Percentiles rank a stretch among this genome's conserved stretches.
Conservation (phyloP, 2,888 invertebrate species). For the Conomelus anceps region DNA sequence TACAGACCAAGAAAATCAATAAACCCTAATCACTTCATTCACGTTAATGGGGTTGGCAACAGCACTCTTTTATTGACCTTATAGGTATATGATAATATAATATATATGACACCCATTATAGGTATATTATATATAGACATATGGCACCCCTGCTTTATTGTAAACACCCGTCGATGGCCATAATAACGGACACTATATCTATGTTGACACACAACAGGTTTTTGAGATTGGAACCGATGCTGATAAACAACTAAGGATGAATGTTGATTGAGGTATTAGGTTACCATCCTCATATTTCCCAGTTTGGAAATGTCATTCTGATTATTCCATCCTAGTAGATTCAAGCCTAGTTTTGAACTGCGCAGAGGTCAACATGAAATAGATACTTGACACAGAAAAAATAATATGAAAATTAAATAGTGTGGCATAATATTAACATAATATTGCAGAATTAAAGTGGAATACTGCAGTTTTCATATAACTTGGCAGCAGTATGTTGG, state of each 20-base stretch:
- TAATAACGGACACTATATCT: not conserved
- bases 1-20: no score
- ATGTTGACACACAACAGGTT: not conserved
- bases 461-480: no score
- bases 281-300: not conserved
- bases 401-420: no score
- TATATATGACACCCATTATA: no score
- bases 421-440: not conserved
- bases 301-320: not conserved
- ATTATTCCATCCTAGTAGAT: not conserved
- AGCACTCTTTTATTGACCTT: not conserved
- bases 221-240: not conserved
- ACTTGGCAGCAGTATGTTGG: no score
- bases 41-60: no score
- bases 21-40: no score
- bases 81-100: no score
- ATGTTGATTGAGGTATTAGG: not conserved
- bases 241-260: not conserved
- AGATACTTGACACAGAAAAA: not conserved
- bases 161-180: not conserved
- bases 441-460: not conserved
- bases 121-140: no score
- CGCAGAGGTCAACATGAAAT: not conserved
- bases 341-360: not conserved
- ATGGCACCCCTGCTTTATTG: not conserved